phyloP scores from a whole-genome alignment of 2,888 invertebrate genomes.

The Clitarchus hookeri region DNA sequence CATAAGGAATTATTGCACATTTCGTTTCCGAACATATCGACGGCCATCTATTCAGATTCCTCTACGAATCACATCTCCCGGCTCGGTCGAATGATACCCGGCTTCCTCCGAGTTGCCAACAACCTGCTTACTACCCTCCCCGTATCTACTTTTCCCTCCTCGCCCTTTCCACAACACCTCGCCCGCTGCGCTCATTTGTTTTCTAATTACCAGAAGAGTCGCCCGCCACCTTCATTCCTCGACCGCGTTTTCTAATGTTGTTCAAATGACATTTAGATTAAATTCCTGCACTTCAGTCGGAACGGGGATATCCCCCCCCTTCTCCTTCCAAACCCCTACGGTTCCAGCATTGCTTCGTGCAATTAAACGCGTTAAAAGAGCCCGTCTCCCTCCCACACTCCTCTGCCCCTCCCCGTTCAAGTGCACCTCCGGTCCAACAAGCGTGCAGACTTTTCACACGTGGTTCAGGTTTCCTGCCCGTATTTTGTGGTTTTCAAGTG shows the following conservation, averaged over 20 bases:
- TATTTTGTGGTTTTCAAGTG: constrained; percentile 2
- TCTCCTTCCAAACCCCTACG: background rate
- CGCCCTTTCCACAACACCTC: background rate
- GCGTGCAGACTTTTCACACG: background rate
- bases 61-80: too few species aligned
- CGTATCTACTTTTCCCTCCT: background rate
- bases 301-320: constrained; percentile 35
- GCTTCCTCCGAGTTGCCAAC: background rate
- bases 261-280: constrained; percentile 53
- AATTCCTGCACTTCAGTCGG: constrained; percentile 49
- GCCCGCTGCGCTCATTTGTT: constrained; percentile 16
- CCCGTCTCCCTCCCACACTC: background rate
- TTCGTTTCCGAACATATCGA: too few species aligned
- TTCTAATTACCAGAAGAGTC: constrained; percentile 16
- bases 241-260: constrained; percentile 45
- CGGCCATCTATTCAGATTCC: too few species aligned
- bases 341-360: constrained; percentile 35
- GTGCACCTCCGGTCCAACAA: background rate
- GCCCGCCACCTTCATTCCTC: constrained; percentile 16
- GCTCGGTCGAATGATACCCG: background rate
- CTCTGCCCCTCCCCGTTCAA: background rate
- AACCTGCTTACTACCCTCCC: background rate
- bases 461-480: background rate
- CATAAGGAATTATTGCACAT: too few species aligned
- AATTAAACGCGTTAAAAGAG: constrained; percentile 43